A percentile compares a stretch with the other conserved stretches of the same genome.
Conservation (phyloP, 2,888 invertebrate genomes). For the Villa cingulata region DNA sequence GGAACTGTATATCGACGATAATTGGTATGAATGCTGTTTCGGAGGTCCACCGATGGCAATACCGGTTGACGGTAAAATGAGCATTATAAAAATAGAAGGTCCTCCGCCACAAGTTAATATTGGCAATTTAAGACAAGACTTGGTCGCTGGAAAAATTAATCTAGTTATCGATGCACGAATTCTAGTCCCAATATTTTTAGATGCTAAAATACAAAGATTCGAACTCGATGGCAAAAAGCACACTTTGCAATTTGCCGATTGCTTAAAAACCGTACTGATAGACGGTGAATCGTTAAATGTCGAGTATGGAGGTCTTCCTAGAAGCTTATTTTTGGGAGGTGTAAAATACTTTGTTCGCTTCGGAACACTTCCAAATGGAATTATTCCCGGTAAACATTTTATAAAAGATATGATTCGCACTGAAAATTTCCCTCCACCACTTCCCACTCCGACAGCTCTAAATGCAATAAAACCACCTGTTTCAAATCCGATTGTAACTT, state of each 20-base stretch:
- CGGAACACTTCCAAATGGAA: constrained; percentile 58
- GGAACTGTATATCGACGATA: constrained; percentile 78
- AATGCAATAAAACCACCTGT: neutral
- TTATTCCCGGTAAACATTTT: constrained; percentile 54
- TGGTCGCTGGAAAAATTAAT: constrained; percentile 73
- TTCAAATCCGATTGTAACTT: neutral
- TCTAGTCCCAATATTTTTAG: constrained; percentile 67
- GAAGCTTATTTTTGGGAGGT: constrained; percentile 58
- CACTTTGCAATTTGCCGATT: constrained; percentile 67
- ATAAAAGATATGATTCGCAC: constrained; percentile 62
- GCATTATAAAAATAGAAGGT: constrained; percentile 71
- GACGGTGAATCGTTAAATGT: constrained; percentile 66
- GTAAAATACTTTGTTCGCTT: constrained; percentile 70
- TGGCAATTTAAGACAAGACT: constrained; percentile 64
- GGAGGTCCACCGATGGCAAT: constrained; percentile 75
- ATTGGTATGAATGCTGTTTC: constrained; percentile 85
- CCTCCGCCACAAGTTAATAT: constrained; percentile 90
- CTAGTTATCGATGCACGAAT: constrained; percentile 68
- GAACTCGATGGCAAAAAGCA: constrained; percentile 56
- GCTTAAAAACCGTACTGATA: constrained; percentile 59
- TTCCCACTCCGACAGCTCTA: neutral
- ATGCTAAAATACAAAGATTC: constrained; percentile 70
- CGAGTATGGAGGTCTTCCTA: constrained; percentile 73
- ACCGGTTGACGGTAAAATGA: constrained; percentile 62
- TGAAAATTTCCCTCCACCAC: constrained; percentile 16